These are phyloP conservation scores for Montipora sp. DNA, from an alignment of 64 coral and sea anemone genomes.

Conservation along the genomic window DNA sequence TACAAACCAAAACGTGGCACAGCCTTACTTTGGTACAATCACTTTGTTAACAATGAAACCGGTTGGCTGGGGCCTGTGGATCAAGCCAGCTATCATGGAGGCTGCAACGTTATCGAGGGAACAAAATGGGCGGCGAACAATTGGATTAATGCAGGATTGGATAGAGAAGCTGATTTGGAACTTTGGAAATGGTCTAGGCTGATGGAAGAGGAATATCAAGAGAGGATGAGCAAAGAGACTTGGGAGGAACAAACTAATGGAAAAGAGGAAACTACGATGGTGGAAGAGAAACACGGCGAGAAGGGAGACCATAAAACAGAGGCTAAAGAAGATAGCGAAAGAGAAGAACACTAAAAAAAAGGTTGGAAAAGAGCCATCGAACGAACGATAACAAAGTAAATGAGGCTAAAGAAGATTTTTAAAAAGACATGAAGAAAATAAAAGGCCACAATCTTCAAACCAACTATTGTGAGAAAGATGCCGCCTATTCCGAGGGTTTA, in stretches of 20 bases:
- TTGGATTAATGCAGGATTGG: slow-evolving; percentile 83
- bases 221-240: slow-evolving; percentile 16
- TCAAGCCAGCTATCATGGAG: slow-evolving; percentile 77
- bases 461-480: no score
- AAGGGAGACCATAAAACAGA: neutral
- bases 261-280: neutral
- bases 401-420: no score
- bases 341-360: no score
- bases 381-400: neutral
- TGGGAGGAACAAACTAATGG: slow-evolving; percentile 24
- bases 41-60: slow-evolving; percentile 67
- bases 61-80: slow-evolving; percentile 78
- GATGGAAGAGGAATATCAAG: slow-evolving; percentile 54
- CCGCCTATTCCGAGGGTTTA: no score
- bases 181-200: slow-evolving; percentile 55
- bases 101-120: slow-evolving; percentile 88
- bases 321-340: neutral
- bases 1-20: slow-evolving; percentile 84
- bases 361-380: neutral
- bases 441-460: no score
- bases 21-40: slow-evolving; percentile 90
- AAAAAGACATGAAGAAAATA: no score
- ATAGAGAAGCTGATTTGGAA: slow-evolving; percentile 52
- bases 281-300: neutral
- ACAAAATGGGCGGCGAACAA: slow-evolving; percentile 94